A percentile compares a stretch with the other conserved stretches of the same genome.
Conservation (phyloP, 2,888 invertebrate species). For the Gasteruption jaculator region DNA sequence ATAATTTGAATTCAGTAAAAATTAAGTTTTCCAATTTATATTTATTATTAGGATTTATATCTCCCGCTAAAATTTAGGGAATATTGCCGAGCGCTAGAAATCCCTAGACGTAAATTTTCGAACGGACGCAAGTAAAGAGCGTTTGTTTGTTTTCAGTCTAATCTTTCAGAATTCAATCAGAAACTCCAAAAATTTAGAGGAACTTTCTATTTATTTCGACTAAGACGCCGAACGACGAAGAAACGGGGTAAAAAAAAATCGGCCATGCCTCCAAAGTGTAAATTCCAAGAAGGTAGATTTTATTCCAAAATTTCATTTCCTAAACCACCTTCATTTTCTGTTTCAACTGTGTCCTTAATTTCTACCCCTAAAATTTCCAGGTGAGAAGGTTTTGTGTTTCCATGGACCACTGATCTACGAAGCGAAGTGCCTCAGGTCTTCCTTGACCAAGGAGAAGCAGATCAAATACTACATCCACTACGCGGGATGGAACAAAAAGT, state of each 20-base stretch:
- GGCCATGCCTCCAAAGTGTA: constrained; percentile 68
- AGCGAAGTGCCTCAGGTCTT: constrained; percentile 88
- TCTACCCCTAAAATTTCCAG: constrained; percentile 48
- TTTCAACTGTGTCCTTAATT: neutral
- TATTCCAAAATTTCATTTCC: constrained; percentile 11
- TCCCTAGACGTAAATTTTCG: no score
- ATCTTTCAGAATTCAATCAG: no score
- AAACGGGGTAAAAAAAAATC: no score
- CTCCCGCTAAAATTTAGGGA: no score
- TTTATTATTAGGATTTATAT: neutral
- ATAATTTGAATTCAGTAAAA: neutral
- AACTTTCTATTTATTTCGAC: no score
- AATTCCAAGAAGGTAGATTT: constrained; percentile 68
- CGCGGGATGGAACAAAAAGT: constrained; percentile 98
- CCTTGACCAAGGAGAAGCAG: constrained; percentile 79
- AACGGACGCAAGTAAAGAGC: no score
- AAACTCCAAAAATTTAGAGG: no score
- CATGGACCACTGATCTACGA: constrained; percentile 96
- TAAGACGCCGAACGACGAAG: no score
- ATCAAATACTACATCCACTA: constrained; percentile 92
- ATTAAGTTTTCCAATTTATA: neutral
- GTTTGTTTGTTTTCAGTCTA: no score
- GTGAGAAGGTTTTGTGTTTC: constrained; percentile 89
- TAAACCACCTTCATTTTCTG: constrained; percentile 2
- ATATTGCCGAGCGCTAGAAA: no score